Base-by-base conservation (phyloP, 2,797 vertebrate species). In the Pogonophryne albipinna region DNA sequence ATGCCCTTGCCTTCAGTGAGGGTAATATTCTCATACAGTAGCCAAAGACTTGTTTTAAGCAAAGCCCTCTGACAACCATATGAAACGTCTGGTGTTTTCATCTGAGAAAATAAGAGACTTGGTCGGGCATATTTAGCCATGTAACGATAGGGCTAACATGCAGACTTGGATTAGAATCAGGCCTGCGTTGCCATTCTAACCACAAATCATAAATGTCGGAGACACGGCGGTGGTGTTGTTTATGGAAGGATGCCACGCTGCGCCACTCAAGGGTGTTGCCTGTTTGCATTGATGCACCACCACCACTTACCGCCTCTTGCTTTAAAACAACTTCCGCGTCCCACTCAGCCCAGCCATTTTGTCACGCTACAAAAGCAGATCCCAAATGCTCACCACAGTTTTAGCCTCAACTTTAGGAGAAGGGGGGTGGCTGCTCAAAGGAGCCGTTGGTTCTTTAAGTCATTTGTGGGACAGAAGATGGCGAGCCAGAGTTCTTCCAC, bases 181-280 rank as follows among this genome's bases (percentile, higher is more conserved):
- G 87, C 84, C 86, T 85, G 86, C 64, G 86, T 92, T 90, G 83
- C 90, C 90, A 79, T 83, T 68, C 66, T 72, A 83, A 93, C 92
- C 92, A 71, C 93, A 91, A 88, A 93, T 94, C 90, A 90, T 91
- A 92, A 93, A 93, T 80, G 89, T 92, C 67, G 92, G 85, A 84
- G 86, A 91, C 85, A 78, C 80, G 27, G 87, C 83, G 85, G 91
- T 88, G 88, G 83, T 91, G 92, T 93, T 94, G 90, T 93, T 94
- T 92, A 91, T 92, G 90, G 87, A 94, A 86, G 90, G 84, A 89
- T 87, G 88, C 91, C 90, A 84, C 80, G 56, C 88, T 90, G 80
- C 82, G 70, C 90, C 91, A 93, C 93, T 94, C 88, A 79, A 93
- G 93, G 92, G 91, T 93, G 93, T 94, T 94, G 91, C 85, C 92